Evolutionary conservation across 2,888 invertebrate genomes (phyloP), one percentile per base, ranked within the genome.

Genomic region (Pegoplata infirma): DNA sequence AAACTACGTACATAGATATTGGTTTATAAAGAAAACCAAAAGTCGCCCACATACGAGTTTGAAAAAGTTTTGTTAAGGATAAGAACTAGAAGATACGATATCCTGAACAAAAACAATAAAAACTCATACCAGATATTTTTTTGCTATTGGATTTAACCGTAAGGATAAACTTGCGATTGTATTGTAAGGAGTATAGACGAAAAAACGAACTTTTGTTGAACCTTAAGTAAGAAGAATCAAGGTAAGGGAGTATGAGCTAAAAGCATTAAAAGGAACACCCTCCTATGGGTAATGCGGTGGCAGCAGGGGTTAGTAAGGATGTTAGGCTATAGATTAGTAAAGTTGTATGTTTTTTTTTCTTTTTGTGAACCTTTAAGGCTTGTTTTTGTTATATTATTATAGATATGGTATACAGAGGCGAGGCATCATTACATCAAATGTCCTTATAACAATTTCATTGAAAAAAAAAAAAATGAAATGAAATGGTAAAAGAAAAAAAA

Each of bases 1-100:
- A 44, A 46, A 19, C 0, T n/a, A 28, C 12, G 12, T 47, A 12
- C 21, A 28, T 19, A 49, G 49, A 58, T 56, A 58, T 58, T 58
- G 28, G 19, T 51, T 25, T 40, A 51, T 59, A 44, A 73, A 44
- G 67, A 61, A 73, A 69, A 78, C 73, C 73, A 78, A 78, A 78
- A 78, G 64, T 68, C 73, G 77, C 73, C 78, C 78, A 78, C 78
- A 78, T 36, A 78, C 64, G 64, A 66, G 47, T 25, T 53, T 53
- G 12, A 69, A n/a, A n/a, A 78, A 66, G 47, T 78, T 78, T 74
- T 59, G 47, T 59, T 59, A 44, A 58, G 63, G 28, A 64, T 55
- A 58, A 71, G n/a, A 49, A n/a, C n/a, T n/a, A 63, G 21, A 25
- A 44, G 47, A 61, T 61, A 44, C 8, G 40, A 61, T 8, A 53